Percentiles rank a stretch among this genome's conserved stretches.
phyloP scores from a whole-genome alignment of 2,797 vertebrate genomes.

The Pseudotriccus pelzelni region DNA sequence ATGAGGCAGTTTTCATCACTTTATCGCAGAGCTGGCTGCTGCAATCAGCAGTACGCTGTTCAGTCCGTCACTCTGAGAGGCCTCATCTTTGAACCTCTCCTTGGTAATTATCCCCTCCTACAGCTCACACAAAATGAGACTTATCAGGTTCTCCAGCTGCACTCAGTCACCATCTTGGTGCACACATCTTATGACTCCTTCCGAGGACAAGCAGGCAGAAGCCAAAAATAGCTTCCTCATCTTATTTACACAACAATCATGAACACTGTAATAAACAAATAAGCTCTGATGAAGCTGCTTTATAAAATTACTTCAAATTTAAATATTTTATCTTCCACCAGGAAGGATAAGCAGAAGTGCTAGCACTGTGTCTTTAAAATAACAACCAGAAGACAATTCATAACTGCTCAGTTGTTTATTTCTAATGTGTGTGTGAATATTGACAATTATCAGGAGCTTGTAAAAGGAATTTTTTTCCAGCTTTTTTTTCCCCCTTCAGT shows the following conservation, averaged over 20 bases:
- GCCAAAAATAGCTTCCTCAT: conserved; percentile 33
- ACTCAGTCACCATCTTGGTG: not conserved
- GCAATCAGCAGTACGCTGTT: not conserved
- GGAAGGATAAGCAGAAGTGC: conserved; percentile 18
- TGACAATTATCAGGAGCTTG: not conserved
- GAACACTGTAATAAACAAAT: conserved; percentile 57
- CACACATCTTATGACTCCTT: not conserved
- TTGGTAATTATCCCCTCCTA: not conserved
- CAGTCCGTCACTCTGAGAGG: not conserved
- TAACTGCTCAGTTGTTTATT: not conserved
- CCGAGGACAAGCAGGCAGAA: conserved; percentile 25
- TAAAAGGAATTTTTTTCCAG: not conserved
- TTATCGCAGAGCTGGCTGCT: not conserved
- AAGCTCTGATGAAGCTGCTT: conserved; percentile 55
- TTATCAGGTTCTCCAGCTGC: conserved; percentile 25
- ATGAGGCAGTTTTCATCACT: not conserved
- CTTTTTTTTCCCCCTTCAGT: not conserved
- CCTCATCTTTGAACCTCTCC: conserved; percentile 17
- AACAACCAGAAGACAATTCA: not conserved
- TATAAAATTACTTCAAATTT: conserved; percentile 55
- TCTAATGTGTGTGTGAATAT: not conserved
- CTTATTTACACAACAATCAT: conserved; percentile 65
- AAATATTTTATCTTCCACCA: conserved; percentile 33
- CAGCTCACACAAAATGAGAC: not conserved
- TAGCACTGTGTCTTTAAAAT: conserved; percentile 4